These are phyloP conservation scores for Eurytoma adleriae DNA, from an alignment of 2,888 invertebrate species.

Conservation along the genomic window DNA sequence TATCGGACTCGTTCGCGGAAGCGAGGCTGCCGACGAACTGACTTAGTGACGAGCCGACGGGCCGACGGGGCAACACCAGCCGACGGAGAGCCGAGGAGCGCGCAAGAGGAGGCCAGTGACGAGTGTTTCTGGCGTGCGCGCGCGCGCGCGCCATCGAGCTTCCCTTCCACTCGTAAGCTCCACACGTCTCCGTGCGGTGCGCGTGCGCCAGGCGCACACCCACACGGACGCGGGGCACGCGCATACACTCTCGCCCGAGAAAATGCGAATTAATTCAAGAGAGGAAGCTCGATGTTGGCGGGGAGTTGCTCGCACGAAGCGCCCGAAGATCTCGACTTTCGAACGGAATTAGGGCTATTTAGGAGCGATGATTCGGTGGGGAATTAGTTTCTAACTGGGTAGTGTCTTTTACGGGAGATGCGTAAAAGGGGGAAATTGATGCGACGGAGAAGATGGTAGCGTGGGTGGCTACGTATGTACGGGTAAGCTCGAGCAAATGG, in stretches of 20 bases:
- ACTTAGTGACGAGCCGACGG: constrained; percentile 32
- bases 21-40: constrained; percentile 49
- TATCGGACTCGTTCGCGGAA: constrained; percentile 10
- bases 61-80: constrained; percentile 1
- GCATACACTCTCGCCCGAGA: not conserved
- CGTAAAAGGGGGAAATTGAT: constrained; percentile 23
- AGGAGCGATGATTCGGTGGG: no score
- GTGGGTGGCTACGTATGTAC: constrained; percentile 35
- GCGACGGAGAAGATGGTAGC: not conserved
- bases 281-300: no score
- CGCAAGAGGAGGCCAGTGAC: not conserved
- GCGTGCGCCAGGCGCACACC: not conserved
- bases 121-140: constrained; percentile 44
- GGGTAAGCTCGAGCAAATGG: constrained; percentile 66
- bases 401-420: not conserved
- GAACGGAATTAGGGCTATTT: no score
- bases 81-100: constrained; percentile 24
- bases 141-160: constrained; percentile 30
- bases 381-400: no score
- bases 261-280: constrained; percentile 5
- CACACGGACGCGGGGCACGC: no score
- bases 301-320: no score
- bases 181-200: constrained; percentile 1
- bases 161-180: constrained; percentile 22
- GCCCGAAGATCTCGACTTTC: no score